Evolutionary conservation across 2,888 invertebrate species (phyloP), one percentile per base, ranked within the genome.

Genomic region (Anorthoa munda): DNA sequence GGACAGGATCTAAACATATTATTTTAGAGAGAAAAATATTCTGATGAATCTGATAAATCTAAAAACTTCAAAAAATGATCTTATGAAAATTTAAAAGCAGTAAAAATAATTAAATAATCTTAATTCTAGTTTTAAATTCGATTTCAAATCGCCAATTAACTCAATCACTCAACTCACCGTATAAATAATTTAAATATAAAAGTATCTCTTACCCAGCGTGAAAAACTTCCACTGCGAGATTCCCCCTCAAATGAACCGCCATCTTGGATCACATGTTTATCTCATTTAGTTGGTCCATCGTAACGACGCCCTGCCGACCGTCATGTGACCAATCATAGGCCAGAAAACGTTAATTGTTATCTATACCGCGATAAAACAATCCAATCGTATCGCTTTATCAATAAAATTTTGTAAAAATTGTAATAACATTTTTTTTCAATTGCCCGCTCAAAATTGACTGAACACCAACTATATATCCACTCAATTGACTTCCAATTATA

Each of bases 221-320:
- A 79, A 72, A 75, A 78, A 70, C 66, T 89, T 91, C 89, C 90
- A 84, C 82, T 76, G 79, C 81, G 70, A 85, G 82, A 91, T 92
- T 91, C 88, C 90, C 83, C 86, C 90, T 91, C 91, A 92, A 92
- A 91, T 87, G 86, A 86, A 83, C 88, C 91, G 95, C 96, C 96
- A 96, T 96, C 89, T 96, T 96, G 93, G 85, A 93, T 96, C 96
- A 96, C 96, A 93, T 95, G 95, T 92, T 92, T 90, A 92, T 93
- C 90, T 92, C 89, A 88, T 90, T 90, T 90, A 90, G 87, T 87
- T 90, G 84, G 75, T 84, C 85, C 91, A 88, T 90, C 86, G 89
- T 85, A 86, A 87, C 86, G 85, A 90, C 91, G 90, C 89, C 90
- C 91, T 90, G 87, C 76, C 83, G 87, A 86, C 83, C 74, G 66